Percentiles rank a stretch among this genome's conserved stretches.
Evolutionary conservation across 2,113 vertebrate genomes (phyloP).

Genomic region (Alligator mississippiensis): DNA sequence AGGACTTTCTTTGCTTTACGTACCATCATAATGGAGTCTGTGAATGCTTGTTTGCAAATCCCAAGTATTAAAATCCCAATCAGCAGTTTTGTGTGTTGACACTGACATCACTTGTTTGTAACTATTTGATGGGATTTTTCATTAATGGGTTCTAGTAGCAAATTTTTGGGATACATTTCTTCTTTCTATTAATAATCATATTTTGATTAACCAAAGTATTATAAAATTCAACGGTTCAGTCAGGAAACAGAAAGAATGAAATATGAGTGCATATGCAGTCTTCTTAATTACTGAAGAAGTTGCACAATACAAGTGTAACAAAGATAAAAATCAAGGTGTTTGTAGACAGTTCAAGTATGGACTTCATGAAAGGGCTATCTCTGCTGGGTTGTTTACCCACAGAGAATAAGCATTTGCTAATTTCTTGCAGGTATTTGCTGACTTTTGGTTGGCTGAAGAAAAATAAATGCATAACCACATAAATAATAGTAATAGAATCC

Average conservation of each 20-base stretch:
- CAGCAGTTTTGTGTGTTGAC: constrained; percentile 3
- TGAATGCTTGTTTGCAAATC: not conserved
- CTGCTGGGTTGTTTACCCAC: not conserved
- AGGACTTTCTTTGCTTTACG: not conserved
- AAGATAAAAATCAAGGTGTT: not conserved
- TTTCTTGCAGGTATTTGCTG: not conserved
- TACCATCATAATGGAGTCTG: not conserved
- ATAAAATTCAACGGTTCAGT: not conserved
- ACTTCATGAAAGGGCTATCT: not conserved
- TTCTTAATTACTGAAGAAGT: not conserved
- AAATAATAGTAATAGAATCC: not conserved
- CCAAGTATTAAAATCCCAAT: not conserved
- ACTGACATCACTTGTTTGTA: not conserved
- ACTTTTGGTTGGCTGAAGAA: not conserved
- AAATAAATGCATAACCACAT: not conserved
- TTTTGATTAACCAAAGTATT: not conserved
- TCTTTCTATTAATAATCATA: not conserved
- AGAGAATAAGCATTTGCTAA: not conserved
- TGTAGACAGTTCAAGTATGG: not conserved
- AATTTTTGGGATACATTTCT: not conserved
- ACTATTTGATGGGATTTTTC: not conserved
- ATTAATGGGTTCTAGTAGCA: constrained; percentile 2
- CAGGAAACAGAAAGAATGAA: not conserved
- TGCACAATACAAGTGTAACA: not conserved
- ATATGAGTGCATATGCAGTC: not conserved